These are phyloP conservation scores for Blera fallax DNA, from an alignment of 2,888 invertebrate genomes.

Conservation along the genomic window DNA sequence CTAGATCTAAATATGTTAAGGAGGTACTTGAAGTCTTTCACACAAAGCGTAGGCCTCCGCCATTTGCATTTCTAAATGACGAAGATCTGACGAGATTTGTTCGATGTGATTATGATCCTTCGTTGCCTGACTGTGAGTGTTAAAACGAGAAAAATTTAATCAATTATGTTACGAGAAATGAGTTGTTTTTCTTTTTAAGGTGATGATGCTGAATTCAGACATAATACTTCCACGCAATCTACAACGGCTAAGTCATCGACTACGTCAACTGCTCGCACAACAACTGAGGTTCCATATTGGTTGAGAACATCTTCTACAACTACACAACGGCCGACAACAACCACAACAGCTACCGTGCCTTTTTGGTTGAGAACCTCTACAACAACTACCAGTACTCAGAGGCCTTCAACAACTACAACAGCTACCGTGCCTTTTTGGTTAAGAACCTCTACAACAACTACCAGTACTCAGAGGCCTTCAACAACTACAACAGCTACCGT, in stretches of 20 bases:
- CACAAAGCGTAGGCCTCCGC: conserved; percentile 63
- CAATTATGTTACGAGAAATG: too few species aligned
- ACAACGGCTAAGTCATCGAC: neutral
- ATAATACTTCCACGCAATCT: neutral
- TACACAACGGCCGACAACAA: neutral
- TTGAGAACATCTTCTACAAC: neutral
- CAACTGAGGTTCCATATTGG: neutral
- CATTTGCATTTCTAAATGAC: conserved; percentile 63
- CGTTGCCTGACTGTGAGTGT: conserved; percentile 75
- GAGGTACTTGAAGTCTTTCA: conserved; percentile 75
- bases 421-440: neutral
- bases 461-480: neutral
- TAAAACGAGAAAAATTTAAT: neutral
- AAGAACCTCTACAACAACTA: neutral
- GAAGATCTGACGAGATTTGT: conserved; percentile 75
- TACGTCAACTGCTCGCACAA: too few species aligned
- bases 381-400: neutral
- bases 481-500: neutral
- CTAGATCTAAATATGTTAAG: conserved; percentile 70
- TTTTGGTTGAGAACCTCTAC: neutral
- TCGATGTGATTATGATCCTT: conserved; percentile 76
- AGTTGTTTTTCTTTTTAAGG: neutral
- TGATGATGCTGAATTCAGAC: neutral
- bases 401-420: neutral
- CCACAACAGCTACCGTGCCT: too few species aligned